Base-by-base conservation (phyloP, 2,888 invertebrate species). In the Pterobdella sp. region DNA sequence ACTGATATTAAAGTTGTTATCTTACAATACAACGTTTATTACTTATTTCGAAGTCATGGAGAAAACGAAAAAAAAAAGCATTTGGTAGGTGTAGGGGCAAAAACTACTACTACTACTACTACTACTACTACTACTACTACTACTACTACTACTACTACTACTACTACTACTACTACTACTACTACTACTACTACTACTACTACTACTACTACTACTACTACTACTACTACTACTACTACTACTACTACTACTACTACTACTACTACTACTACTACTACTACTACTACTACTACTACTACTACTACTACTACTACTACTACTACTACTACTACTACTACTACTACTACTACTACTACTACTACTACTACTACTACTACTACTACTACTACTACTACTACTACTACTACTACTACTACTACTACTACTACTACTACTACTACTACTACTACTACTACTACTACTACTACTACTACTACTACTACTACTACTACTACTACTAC, bases 51-150 rank as follows among this genome's bases (percentile, higher is more conserved):
- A n/a, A n/a, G n/a, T n/a, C n/a, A n/a, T n/a, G n/a, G n/a, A n/a
- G n/a, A n/a, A n/a, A n/a, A n/a, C n/a, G n/a, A n/a, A n/a, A n/a
- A n/a, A n/a, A n/a, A n/a, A n/a, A n/a, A n/a, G n/a, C n/a, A n/a
- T n/a, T n/a, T n/a, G n/a, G n/a, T n/a, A n/a, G n/a, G n/a, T n/a
- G n/a, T n/a, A n/a, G n/a, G n/a, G n/a, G n/a, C n/a, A n/a, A n/a
- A n/a, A n/a, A 63, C 72, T 73, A 73, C 73, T 73, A 73, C 72
- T 73, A 73, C 73, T 72, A 73, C 73, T 73, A 73, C 73, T 72
- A 73, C 73, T 71, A 73, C 73, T 73, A 73, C 73, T 73, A 73
- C 70, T 72, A 73, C 72, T 72, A 35, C 72, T 72, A 68, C 72
- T 73, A 73, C 68, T 73, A 66, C 72, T 72, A 72, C 66, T 72